Conservation (phyloP, 1,140 invertebrate species). For the Ceratitis capitata region DNA sequence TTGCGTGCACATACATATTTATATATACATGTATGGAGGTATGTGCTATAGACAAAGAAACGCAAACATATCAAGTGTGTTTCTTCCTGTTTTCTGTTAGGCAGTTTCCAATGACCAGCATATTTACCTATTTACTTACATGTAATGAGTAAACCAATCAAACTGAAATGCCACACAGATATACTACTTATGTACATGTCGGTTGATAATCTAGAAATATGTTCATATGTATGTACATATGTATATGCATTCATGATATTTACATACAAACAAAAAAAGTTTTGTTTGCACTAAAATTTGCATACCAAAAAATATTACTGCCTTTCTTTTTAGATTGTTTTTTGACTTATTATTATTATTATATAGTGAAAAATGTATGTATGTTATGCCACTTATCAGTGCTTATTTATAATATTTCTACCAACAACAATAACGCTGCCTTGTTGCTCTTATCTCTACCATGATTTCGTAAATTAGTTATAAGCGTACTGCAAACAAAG, state of each 20-base stretch:
- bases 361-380: not conserved
- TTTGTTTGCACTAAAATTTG: not conserved
- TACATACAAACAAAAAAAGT: too few relatives aligned
- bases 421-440: not conserved
- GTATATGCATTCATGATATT: too few relatives aligned
- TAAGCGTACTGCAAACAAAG: not conserved
- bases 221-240: too few relatives aligned
- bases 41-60: not conserved
- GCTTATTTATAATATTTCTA: not conserved
- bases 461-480: not conserved
- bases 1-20: too few relatives aligned
- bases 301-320: not conserved
- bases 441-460: not conserved
- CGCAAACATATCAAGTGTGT: not conserved
- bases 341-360: not conserved
- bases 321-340: not conserved
- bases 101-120: not conserved
- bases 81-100: not conserved
- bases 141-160: constrained; percentile 3
- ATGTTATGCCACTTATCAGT: not conserved
- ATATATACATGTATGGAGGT: too few relatives aligned
- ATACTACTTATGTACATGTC: not conserved
- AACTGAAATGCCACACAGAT: not conserved
- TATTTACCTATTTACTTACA: not conserved
- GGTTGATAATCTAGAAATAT: not conserved